phyloP scores from a whole-genome alignment of 2,797 vertebrate species.

The Varecia variegata region DNA sequence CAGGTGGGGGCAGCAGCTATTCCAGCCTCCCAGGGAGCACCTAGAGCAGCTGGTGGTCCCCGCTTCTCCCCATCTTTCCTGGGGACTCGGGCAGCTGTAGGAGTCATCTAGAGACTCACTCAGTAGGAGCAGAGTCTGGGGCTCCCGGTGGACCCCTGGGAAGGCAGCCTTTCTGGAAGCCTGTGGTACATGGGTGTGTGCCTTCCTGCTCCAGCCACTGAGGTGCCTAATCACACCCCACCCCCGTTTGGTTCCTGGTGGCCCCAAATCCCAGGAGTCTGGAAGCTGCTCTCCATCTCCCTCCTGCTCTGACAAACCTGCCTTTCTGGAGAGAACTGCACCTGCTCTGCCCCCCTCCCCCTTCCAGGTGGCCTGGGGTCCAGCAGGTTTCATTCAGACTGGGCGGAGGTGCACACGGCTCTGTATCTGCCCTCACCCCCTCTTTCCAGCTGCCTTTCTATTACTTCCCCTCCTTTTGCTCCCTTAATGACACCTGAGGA shows the following conservation, averaged over 20 bases:
- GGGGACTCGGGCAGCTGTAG: no score
- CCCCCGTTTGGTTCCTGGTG: not conserved
- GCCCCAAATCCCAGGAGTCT: no score
- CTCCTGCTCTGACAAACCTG: not conserved
- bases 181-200: rapidly evolving
- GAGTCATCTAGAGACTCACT: not conserved
- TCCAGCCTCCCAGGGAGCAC: not conserved
- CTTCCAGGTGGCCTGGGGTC: no score
- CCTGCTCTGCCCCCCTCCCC: not conserved
- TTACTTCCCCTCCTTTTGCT: not conserved
- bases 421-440: rapidly evolving
- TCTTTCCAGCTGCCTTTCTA: not conserved
- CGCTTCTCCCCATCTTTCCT: not conserved
- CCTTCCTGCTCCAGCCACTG: not conserved
- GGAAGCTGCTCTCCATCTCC: not conserved
- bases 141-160: not conserved
- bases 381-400: rapidly evolving
- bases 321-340: rapidly evolving
- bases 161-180: not conserved
- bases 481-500: not conserved
- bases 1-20: rapidly evolving
- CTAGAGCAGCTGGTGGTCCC: rapidly evolving
- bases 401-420: rapidly evolving
- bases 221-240: rapidly evolving
- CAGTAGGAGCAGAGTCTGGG: not conserved